These are phyloP conservation scores for Nannobrachium achirus DNA, from an alignment of 2,113 vertebrate species.

Conservation along the genomic window DNA sequence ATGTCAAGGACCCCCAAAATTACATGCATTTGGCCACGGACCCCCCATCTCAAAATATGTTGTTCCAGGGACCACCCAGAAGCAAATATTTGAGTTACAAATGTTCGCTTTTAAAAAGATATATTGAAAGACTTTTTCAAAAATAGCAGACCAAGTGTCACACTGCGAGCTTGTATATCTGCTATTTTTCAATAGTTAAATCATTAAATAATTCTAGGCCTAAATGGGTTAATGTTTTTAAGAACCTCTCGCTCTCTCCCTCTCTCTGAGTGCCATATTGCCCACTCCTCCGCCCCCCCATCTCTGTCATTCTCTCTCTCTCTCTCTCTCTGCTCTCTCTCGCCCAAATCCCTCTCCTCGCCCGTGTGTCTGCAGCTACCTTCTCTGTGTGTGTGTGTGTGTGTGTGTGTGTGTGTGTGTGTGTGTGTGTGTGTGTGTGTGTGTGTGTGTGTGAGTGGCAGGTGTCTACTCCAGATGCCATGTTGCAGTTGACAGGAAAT, in stretches of 20 bases:
- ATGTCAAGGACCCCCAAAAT: no score
- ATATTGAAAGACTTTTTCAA: no score
- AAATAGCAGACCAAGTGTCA: no score
- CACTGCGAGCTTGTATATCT: no score
- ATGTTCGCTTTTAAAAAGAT: no score
- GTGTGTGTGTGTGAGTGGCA: slow-evolving; percentile 53
- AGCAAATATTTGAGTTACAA: no score
- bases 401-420: slow-evolving; percentile 59
- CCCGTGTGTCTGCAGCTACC: slow-evolving; percentile 28
- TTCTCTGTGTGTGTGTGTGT: neutral
- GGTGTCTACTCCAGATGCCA: slow-evolving; percentile 62
- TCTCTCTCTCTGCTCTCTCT: slow-evolving; percentile 8
- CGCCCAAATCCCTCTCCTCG: slow-evolving; percentile 25
- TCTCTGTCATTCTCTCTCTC: neutral
- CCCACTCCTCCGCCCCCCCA: slow-evolving; percentile 29
- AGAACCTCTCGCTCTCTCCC: slow-evolving; percentile 49
- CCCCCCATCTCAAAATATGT: no score
- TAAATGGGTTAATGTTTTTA: slow-evolving; percentile 63
- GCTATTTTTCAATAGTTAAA: no score
- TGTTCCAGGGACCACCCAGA: no score
- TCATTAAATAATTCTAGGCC: no score
- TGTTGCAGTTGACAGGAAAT: slow-evolving; percentile 46
- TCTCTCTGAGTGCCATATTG: slow-evolving; percentile 54
- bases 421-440: slow-evolving; percentile 4
- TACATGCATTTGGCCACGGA: no score